phyloP scores from a whole-genome alignment of 2,113 vertebrate species.

The Reinhardtius hippoglossoides region DNA sequence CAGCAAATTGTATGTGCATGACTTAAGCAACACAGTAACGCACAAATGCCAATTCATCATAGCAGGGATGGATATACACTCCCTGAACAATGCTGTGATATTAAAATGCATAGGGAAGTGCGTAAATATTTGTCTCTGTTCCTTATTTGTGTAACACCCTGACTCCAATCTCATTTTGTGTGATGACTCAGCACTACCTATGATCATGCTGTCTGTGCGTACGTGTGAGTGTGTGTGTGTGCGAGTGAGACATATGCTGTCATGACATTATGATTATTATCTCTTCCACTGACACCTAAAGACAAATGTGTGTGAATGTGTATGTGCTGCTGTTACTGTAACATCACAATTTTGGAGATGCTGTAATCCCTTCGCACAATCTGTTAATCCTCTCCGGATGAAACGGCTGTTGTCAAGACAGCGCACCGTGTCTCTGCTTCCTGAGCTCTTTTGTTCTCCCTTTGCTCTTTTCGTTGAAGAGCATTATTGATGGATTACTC shows the following conservation, averaged over 20 bases:
- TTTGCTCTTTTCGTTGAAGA: slow-evolving; percentile 55
- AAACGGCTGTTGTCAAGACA: slow-evolving; percentile 59
- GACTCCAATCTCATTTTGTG: background rate
- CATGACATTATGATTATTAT: slow-evolving; percentile 11
- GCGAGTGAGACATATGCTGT: background rate
- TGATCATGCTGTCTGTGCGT: background rate
- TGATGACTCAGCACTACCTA: slow-evolving; percentile 38
- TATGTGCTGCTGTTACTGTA: background rate
- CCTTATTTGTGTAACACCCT: background rate
- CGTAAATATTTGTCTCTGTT: background rate
- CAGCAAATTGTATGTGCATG: slow-evolving; percentile 2
- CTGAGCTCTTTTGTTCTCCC: slow-evolving; percentile 21
- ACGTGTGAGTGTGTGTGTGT: background rate
- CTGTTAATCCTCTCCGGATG: slow-evolving; percentile 54
- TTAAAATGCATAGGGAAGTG: background rate
- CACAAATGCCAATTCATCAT: background rate
- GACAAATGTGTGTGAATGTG: background rate
- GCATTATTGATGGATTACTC: slow-evolving; percentile 50
- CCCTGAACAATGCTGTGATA: slow-evolving; percentile 11
- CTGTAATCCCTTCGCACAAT: slow-evolving; percentile 44
- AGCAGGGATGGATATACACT: background rate
- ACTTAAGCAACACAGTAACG: background rate
- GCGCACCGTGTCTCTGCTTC: slow-evolving; percentile 10
- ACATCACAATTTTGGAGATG: slow-evolving; percentile 13
- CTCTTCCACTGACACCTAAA: background rate